Evolutionary conservation across 2,113 vertebrate genomes (phyloP).

Genomic region (Siniperca knerii): DNA sequence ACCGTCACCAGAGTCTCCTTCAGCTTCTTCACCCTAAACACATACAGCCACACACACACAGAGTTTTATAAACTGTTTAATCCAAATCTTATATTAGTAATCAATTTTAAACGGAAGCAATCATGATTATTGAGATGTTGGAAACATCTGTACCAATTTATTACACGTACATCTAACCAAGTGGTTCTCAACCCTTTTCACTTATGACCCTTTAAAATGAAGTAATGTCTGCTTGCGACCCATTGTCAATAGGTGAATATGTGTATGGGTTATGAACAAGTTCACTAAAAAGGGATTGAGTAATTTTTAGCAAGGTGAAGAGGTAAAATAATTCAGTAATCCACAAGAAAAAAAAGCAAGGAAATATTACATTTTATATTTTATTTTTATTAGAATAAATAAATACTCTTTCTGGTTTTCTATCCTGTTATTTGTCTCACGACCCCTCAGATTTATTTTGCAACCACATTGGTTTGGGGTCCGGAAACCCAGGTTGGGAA

Average conservation of each 20-base stretch:
- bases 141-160: not conserved
- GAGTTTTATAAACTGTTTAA: not conserved
- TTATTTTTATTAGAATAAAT: not conserved
- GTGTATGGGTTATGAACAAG: not conserved
- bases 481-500: too few species aligned
- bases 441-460: too few species aligned
- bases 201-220: not conserved
- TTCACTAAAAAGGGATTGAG: not conserved
- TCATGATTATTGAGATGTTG: not conserved
- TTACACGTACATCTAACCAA: not conserved
- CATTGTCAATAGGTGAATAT: too few species aligned
- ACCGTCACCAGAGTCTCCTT: slow-evolving; percentile 91
- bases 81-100: not conserved
- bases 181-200: not conserved
- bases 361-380: not conserved
- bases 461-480: too few species aligned
- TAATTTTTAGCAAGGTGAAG: too few species aligned
- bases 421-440: too few species aligned
- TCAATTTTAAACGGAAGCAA: not conserved
- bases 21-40: slow-evolving; percentile 93
- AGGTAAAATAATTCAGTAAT: not conserved
- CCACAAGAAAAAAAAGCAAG: not conserved
- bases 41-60: slow-evolving; percentile 18
- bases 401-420: too few species aligned
- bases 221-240: not conserved